Base-by-base conservation (phyloP, 2,113 vertebrate species). In the Phycodurus eques region DNA sequence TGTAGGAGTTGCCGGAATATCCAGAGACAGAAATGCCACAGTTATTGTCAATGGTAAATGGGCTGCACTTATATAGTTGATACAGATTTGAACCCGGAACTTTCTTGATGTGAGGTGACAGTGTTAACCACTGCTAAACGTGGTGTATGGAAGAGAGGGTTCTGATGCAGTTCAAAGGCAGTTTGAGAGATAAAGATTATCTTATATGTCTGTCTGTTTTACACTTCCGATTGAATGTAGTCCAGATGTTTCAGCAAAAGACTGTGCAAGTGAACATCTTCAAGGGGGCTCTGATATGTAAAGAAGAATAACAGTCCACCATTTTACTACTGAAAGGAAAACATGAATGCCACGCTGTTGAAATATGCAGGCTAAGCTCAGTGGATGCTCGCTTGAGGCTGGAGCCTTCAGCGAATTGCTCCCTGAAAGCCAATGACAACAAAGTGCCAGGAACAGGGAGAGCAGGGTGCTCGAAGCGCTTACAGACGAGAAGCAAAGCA, bases 351-450 rank as follows among this genome's bases (percentile, higher is more conserved):
- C 71, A 72, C 67, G 31, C 31, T 83, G 72, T 69, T 57, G 64
- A 85, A 82, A 88, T 85, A 71, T 80, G 78, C 83, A 71, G 66
- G 47, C 72, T 85, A 78, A 83, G 88, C 75, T 67, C 71, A 84
- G 80, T 60, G 31, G 22, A 62, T 53, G 35, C 59, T 80, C 74
- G 78, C 71, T 80, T 83, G 80, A 79, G 81, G 75, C 77, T 67
- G 69, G 73, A 20, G 67, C 68, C 70, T 76, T 74, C 80, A 90
- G 90, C 90, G 92, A 90, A 89, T 89, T 73, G 80, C 79, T 47
- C 49, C 43, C 65, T 67, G 8, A 68, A 79, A 79, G 86, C 87
- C 90, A 92, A 90, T 90, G 84, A 83, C 88, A 90, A 90, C 85
- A 89, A 83, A 73, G 71, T 76, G 61, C 64, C 61, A 67, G 65